phyloP scores from a whole-genome alignment of 64 coral and sea anemone genomes.

The Stichodactyla helianthus region DNA sequence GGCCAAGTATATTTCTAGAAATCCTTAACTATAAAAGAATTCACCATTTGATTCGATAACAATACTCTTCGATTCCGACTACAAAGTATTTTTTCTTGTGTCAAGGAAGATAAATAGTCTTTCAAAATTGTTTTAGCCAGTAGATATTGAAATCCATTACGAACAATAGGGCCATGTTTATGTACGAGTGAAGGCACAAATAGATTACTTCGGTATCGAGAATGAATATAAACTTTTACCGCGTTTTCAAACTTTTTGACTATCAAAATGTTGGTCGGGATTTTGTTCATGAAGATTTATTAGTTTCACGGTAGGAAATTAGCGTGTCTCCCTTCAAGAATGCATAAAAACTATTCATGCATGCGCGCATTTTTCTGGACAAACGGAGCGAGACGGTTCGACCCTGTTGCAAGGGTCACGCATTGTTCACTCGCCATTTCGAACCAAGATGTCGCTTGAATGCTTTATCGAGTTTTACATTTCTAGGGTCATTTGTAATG shows the following conservation, averaged over 20 bases:
- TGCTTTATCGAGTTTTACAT: constrained; percentile 2
- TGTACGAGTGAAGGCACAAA: not conserved
- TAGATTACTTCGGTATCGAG: not conserved
- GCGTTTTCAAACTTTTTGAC: not conserved
- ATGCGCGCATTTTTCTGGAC: constrained; percentile 13
- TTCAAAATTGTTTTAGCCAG: constrained; percentile 10
- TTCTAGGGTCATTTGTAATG: constrained; percentile 6
- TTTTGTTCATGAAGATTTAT: not conserved
- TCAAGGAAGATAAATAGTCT: constrained; percentile 1
- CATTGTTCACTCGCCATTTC: constrained; percentile 14
- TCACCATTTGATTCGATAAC: not conserved
- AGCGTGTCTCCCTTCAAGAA: not conserved
- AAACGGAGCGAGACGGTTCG: constrained; percentile 9
- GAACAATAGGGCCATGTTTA: constrained; percentile 8
- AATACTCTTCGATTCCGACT: not conserved
- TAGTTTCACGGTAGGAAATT: constrained; percentile 8
- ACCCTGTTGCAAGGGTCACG: constrained; percentile 15
- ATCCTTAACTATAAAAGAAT: constrained; percentile 19
- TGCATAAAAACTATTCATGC: not conserved
- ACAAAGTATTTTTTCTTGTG: constrained; percentile 1
- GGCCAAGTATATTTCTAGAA: not conserved
- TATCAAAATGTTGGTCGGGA: not conserved
- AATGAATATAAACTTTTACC: not conserved
- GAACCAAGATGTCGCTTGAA: constrained; percentile 11
- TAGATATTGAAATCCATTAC: constrained; percentile 1